These are phyloP conservation scores for Latheticus oryzae DNA, from an alignment of 2,888 invertebrate species.

Conservation along the genomic window DNA sequence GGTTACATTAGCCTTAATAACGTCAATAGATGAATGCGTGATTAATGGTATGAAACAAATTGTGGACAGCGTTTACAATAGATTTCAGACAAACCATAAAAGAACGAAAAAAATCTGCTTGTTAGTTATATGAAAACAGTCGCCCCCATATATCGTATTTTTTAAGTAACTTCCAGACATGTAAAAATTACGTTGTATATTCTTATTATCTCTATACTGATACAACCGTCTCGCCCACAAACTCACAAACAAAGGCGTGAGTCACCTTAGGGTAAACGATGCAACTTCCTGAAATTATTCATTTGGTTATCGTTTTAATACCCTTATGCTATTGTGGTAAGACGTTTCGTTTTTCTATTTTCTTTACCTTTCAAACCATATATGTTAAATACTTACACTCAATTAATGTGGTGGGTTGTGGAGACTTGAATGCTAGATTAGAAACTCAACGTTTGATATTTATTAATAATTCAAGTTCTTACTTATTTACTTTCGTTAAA, in stretches of 20 bases:
- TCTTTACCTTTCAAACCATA: constrained; percentile 16
- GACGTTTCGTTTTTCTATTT: constrained; percentile 19
- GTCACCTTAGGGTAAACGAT: constrained; percentile 48
- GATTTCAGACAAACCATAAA: too few species aligned
- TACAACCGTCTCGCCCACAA: constrained; percentile 48
- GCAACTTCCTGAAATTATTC: constrained; percentile 51
- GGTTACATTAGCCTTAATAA: too few species aligned
- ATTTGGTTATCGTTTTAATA: constrained; percentile 34
- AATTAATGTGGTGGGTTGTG: too few species aligned
- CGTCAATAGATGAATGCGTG: too few species aligned
- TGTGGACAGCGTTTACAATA: too few species aligned
- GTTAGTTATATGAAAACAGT: too few species aligned
- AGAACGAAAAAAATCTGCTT: too few species aligned
- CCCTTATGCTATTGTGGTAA: constrained; percentile 18
- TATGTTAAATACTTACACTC: too few species aligned
- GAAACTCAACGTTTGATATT: constrained; percentile 10
- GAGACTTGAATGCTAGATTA: constrained; percentile 30
- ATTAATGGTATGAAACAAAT: too few species aligned
- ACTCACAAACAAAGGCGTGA: constrained; percentile 47
- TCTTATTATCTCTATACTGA: constrained; percentile 32
- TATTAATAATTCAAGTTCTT: too few species aligned
- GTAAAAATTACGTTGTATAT: constrained; percentile 22
- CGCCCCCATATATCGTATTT: constrained; percentile 30
- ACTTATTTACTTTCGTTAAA: too few species aligned
- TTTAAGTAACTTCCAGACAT: constrained; percentile 8